Conservation (phyloP, 2,797 vertebrate species). For the Aphelocoma californica region DNA sequence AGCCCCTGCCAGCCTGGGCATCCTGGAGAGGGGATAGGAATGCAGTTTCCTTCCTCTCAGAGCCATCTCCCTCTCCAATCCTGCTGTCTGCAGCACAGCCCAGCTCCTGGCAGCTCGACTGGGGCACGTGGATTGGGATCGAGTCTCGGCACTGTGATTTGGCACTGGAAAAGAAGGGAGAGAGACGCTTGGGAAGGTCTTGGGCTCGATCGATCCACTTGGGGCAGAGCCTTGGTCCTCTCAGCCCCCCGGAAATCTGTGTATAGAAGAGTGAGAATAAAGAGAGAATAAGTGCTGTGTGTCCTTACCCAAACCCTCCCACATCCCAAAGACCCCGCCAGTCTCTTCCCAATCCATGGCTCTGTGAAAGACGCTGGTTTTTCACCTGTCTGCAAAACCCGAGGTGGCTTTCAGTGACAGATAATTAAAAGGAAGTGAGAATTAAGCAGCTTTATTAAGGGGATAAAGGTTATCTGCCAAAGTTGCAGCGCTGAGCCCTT, state of each 20-base stretch:
- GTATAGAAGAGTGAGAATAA: background rate
- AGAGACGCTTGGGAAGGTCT: background rate
- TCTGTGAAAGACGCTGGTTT: background rate
- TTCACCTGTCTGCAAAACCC: background rate
- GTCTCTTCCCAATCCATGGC: background rate
- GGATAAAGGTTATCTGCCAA: background rate
- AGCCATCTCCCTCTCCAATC: background rate
- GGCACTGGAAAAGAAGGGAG: background rate
- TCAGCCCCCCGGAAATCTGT: background rate
- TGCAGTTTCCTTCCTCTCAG: accelerated
- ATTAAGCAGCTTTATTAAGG: slow-evolving; percentile 10
- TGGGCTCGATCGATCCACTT: background rate
- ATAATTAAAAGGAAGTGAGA: background rate
- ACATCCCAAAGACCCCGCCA: accelerated
- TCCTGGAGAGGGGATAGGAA: background rate
- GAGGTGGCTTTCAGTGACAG: background rate
- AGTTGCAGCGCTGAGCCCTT: background rate
- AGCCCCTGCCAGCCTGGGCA: background rate
- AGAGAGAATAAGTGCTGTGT: accelerated
- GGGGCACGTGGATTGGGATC: accelerated
- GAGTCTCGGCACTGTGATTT: accelerated
- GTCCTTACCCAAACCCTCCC: background rate
- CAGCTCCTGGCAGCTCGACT: accelerated
- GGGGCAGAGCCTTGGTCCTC: background rate
- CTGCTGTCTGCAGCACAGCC: background rate